phyloP scores from a whole-genome alignment of 2,797 vertebrate species.

The Gymnothorax javanicus region DNA sequence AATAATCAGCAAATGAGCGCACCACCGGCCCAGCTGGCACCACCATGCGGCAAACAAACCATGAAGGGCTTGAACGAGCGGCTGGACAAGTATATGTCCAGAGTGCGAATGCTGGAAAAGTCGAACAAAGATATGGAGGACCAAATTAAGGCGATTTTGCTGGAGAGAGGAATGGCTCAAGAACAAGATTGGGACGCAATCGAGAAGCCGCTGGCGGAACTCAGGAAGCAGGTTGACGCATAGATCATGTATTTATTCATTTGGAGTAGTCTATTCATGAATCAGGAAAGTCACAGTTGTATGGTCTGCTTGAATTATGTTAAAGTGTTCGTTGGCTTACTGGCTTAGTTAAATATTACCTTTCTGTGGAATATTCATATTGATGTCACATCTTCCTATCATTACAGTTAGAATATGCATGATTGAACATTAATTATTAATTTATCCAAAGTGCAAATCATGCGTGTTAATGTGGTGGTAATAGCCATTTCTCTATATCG shows the following conservation, averaged over 20 bases:
- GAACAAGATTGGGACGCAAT: conserved; percentile 53
- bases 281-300: not conserved
- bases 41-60: conserved; percentile 26
- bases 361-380: not conserved
- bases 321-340: not conserved
- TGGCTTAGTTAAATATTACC: not conserved
- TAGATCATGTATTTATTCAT: not conserved
- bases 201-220: conserved; percentile 47
- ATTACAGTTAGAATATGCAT: not conserved
- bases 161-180: conserved; percentile 23
- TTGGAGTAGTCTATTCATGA: not conserved
- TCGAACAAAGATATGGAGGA: conserved; percentile 34
- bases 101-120: conserved; percentile 31
- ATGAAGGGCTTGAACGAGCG: conserved; percentile 40
- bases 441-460: not conserved
- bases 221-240: conserved; percentile 53
- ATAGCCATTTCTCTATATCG: not conserved
- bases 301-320: not conserved
- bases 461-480: not conserved
- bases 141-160: conserved; percentile 29
- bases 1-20: not conserved
- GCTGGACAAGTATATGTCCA: conserved; percentile 34
- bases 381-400: not conserved
- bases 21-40: not conserved
- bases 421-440: not conserved